These are phyloP conservation scores for Mola mola DNA, from an alignment of 2,113 vertebrate species.

Conservation along the genomic window DNA sequence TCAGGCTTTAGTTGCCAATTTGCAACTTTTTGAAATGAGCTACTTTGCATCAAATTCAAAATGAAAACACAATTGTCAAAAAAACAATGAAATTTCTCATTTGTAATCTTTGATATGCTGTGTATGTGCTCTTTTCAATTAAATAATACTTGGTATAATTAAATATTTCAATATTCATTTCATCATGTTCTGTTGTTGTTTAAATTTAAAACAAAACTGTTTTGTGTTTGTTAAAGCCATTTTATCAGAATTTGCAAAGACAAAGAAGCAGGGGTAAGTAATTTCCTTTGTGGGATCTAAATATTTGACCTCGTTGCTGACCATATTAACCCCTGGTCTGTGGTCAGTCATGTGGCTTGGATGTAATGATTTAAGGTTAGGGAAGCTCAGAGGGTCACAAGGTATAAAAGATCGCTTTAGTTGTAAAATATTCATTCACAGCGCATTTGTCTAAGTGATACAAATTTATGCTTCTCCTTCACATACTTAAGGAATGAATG, in stretches of 20 bases:
- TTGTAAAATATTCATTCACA: conserved; percentile 9
- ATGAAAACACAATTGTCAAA: no score
- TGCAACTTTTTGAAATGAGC: no score
- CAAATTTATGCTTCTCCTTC: not conserved
- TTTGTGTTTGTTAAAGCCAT: not conserved
- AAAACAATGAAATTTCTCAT: no score
- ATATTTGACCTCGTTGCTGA: conserved; percentile 16
- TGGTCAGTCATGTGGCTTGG: conserved; percentile 15
- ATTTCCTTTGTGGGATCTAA: not conserved
- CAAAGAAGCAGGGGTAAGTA: not conserved
- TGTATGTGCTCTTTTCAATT: no score
- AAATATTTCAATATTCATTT: no score
- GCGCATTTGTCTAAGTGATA: not conserved
- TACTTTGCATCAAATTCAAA: no score
- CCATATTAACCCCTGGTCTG: conserved; percentile 30
- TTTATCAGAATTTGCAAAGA: not conserved
- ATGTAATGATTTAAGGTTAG: conserved; percentile 23
- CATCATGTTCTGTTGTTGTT: no score
- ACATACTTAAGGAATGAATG: conserved; percentile 6
- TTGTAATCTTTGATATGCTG: no score
- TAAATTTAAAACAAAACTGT: no score
- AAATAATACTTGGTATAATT: no score
- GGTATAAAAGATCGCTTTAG: conserved; percentile 5
- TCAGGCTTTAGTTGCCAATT: no score
- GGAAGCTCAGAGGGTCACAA: conserved; percentile 35